Evolutionary conservation across 2,888 invertebrate genomes (phyloP), one percentile per base, ranked within the genome.

Genomic region (Tipula vernalis): DNA sequence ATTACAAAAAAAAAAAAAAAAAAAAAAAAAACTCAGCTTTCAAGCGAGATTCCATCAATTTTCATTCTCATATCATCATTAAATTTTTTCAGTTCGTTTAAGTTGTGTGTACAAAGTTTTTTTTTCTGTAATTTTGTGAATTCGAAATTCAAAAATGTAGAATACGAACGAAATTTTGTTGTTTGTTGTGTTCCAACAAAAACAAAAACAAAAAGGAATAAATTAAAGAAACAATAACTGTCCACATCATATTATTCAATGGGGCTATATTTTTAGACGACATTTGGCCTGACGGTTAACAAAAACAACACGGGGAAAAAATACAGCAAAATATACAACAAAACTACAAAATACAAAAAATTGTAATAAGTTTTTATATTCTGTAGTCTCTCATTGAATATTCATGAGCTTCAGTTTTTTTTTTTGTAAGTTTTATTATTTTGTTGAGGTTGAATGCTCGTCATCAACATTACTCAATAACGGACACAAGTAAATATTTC

Each of bases 281-380:
- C 85, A 85, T 85, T 85, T 85, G 85, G 85, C 85, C 85, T 85
- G 85, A 85, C 85, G 85, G 85, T 85, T 85, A 85, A 84, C 84
- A 84, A 41, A 84, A 84, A 84, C 41, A 84, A 84, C 36, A 84
- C 41, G 39, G 39, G 41, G 28, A 28, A 39, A 39, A 84, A 39
- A 36, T 13, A 83, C 51, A 57, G 51, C 12, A 83, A 83, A 83
- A 36, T 84, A 41, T 84, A 41, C n/a, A 84, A 84, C 84, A 84
- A 84, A 36, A 71, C 71, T 71, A 15, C 6, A 84, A 84, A 36
- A 51, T 44, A 51, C n/a, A 51, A 84, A 36, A 84, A 84, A 84
- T 84, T 39, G 84, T 84, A 39, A 84, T 84, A 84, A 84, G 13
- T 84, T 39, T 84, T n/a, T 84, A 28, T 71, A 71, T 71, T 71